Percentiles rank a stretch among this genome's conserved stretches.
These are phyloP conservation scores for Daktulosphaira vitifoliae DNA, from an alignment of 1,140 invertebrate genomes.

Conservation along the genomic window DNA sequence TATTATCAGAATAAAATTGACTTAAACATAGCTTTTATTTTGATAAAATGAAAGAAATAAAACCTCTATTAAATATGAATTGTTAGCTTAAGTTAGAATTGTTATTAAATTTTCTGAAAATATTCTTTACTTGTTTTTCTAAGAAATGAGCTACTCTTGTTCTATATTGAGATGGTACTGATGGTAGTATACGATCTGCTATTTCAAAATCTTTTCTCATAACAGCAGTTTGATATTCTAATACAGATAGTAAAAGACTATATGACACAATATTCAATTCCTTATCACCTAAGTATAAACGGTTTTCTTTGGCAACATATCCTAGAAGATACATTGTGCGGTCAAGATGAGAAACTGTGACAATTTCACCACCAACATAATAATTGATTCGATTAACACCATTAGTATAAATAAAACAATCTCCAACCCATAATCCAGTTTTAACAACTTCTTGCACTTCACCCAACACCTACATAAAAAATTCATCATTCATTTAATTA, in stretches of 20 bases:
- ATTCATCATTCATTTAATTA: no score
- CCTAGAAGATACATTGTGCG: constrained; percentile 81
- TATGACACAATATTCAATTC: constrained; percentile 91
- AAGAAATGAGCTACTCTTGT: constrained; percentile 97
- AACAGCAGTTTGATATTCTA: constrained; percentile 98
- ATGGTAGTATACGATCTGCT: constrained; percentile 88
- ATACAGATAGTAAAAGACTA: constrained; percentile 72
- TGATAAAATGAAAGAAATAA: no score
- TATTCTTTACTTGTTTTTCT: constrained; percentile 75
- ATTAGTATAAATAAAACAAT: constrained; percentile 99
- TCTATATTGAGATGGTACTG: constrained; percentile 89
- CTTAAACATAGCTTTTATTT: no score
- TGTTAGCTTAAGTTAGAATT: no score
- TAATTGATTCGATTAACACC: constrained; percentile 95
- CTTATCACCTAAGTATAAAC: constrained; percentile 94
- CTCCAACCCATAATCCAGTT: constrained; percentile 96
- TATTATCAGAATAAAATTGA: not conserved
- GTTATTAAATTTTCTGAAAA: no score
- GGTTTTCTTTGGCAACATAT: constrained; percentile 94
- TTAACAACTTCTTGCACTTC: constrained; percentile 89
- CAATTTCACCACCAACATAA: constrained; percentile 97
- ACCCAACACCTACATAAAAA: constrained; percentile 56
- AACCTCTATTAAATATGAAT: no score
- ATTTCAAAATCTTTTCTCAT: constrained; percentile 97
- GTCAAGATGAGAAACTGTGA: constrained; percentile 95